Percentiles rank a stretch among this genome's conserved stretches.
These are phyloP conservation scores for Folsomia candida DNA, from an alignment of 2,888 invertebrate genomes.

Conservation along the genomic window DNA sequence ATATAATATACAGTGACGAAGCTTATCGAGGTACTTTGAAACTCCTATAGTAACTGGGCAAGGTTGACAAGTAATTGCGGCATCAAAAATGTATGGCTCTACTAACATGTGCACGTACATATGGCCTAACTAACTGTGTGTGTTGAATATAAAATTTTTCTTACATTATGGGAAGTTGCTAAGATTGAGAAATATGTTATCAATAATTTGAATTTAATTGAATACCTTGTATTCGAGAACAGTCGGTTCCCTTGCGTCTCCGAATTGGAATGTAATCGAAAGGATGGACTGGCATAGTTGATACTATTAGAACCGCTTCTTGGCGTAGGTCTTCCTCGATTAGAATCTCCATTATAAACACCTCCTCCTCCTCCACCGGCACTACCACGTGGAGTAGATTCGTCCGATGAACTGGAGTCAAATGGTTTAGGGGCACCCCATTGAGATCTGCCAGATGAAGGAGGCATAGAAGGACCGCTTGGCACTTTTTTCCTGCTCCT, in stretches of 20 bases:
- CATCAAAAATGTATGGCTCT: too few species aligned
- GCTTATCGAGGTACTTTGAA: too few species aligned
- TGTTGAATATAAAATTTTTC: too few species aligned
- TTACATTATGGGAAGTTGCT: too few species aligned
- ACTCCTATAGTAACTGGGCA: too few species aligned
- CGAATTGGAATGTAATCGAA: constrained; percentile 49
- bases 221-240: constrained; percentile 28
- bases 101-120: too few species aligned
- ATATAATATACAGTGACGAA: too few species aligned
- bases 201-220: too few species aligned
- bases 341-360: constrained; percentile 45
- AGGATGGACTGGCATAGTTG: constrained; percentile 35
- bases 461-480: constrained; percentile 25
- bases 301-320: constrained; percentile 24
- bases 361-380: constrained; percentile 8
- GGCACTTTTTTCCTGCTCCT: constrained; percentile 46
- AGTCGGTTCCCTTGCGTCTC: constrained; percentile 50
- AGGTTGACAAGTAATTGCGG: too few species aligned
- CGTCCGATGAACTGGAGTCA: constrained; percentile 28
- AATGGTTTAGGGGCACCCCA: constrained; percentile 51
- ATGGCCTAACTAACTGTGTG: too few species aligned
- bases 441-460: constrained; percentile 41
- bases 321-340: constrained; percentile 21
- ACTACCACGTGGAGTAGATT: constrained; percentile 30
- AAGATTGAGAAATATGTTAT: too few species aligned